Evolutionary conservation across 2,888 invertebrate species (phyloP), one percentile per base, ranked within the genome.

Genomic region (Neuroscelio doddi): DNA sequence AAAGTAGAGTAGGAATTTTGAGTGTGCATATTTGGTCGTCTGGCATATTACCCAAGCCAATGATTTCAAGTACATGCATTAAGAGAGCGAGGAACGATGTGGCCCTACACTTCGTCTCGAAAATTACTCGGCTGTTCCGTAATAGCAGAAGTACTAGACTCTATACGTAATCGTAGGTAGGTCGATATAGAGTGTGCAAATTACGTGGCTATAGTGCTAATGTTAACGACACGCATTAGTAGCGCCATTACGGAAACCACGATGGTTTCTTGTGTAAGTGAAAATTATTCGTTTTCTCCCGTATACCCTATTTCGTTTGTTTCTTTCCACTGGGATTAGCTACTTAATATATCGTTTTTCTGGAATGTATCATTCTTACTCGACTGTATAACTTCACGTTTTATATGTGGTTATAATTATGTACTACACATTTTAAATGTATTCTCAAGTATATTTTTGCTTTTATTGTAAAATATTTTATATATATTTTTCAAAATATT

Each of bases 221-320:
- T 76, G 74, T 75, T 77, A 78, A 76, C 72, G 72, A 74, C 74
- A 70, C 66, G 69, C 70, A 72, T 78, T 78, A 78, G 69, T 67
- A 70, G 69, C 71, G 64, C 71, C 69, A 69, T 75, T 75, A 75
- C 64, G 55, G 56, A 51, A 62, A 58, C 55, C 62, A 44, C 51
- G 17, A 42, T 53, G 42, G 46, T 42, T 53, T 49, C 55, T 58
- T 53, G 42, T 53, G 39, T 53, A 27, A 58, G 58, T 50, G 55
- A 62, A 66, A 66, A 62, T 66, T 62, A 56, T 47, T 53, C 59
- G 42, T 36, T 56, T 64, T 58, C 26, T 39, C 50, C 24, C 38
- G 21, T 32, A 29, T 24, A 34, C n/a, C 17, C 21, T 10, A 10
- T 50, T 56, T 46, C 34, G 42, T 34, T 34, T 58, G 44, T 61